Evolutionary conservation across 1,140 invertebrate species (phyloP), one percentile per base, ranked within the genome.

Genomic region (Oedothorax gibbosus): DNA sequence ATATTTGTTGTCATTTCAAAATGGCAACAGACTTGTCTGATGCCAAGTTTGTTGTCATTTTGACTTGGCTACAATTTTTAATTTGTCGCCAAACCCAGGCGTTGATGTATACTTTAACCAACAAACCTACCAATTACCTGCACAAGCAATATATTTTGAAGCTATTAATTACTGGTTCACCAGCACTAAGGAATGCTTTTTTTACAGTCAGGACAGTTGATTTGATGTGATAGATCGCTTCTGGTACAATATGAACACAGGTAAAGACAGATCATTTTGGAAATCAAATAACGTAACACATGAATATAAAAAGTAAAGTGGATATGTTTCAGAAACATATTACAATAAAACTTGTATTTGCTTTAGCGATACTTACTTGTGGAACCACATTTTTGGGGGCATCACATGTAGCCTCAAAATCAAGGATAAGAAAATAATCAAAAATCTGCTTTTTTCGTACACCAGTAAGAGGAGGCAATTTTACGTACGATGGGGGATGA

Each of bases 321-420:
- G 14, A 15, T 62, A 62, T 62, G 11, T 62, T 62, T 62, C 18
- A 62, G 18, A 18, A 62, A 62, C 14, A 11, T 9, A 62, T 62
- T 15, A 62, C 0, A 15, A 15, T 14, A 62, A 62, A 14, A 62
- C 8, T 7, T 62, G 14, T 12, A 18, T 62, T 62, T 15, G 60
- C 7, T 7, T 12, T 15, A 71, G 54, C 20, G n/a, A n/a, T 11
- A 35, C 12, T 35, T 64, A 85, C 85, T 53, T 91, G 91, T 18
- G 90, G 90, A 18, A 86, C 35, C 50, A 90, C 64, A 76, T 85
- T 85, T 6, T 54, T 73, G 18, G 86, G 85, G 57, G 89, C 86
- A 9, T 92, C 89, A 88, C 93, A 93, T 0, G 93, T 93, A 21
- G 92, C 92, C 88, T 93, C 93, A 88, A 93, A 93, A 88, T 93